Evolutionary conservation across 2,113 vertebrate genomes (phyloP), one percentile per base, ranked within the genome.

Genomic region (Rhynchomys soricoides): DNA sequence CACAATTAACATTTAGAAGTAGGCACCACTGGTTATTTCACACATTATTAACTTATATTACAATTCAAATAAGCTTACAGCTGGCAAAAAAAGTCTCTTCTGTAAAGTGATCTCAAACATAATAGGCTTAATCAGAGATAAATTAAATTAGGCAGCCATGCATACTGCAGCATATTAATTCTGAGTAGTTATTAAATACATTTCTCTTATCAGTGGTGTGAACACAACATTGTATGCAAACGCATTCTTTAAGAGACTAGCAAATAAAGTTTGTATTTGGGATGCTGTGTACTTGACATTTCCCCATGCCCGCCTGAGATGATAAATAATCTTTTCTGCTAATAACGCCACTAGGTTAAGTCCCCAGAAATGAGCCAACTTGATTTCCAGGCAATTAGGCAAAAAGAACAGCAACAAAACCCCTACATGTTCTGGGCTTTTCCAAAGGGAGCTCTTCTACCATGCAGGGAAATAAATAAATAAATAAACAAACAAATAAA

Each of bases 21-120:
- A 98, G 98, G 98, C 98, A 98, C 98, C 98, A 97, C 98, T 98
- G 97, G 97, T 98, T 99, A 98, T 99, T 99, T 99, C 98, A 99
- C 98, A 99, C 99, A 98, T 98, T 99, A 99, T 99, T 99, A 99
- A 99, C 98, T 99, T 98, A 98, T 98, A 99, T 98, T 99, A 98
- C 98, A 98, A 98, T 98, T 98, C 98, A 98, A 99, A 99, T 99
- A 99, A 98, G 98, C 98, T 99, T 98, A 98, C 98, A 98, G 98
- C 98, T 98, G 98, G 98, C 98, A 98, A 98, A 98, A 98, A 98
- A 98, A 98, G 97, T 98, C 98, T 98, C 98, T 98, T 99, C 98
- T 98, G 98, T 98, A 98, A 98, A 99, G 98, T 96, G 99, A 99
- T 98, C 98, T 98, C 98, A 98, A 98, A 99, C 98, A 98, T 99